Evolutionary conservation across 2,797 vertebrate genomes (phyloP), one percentile per base, ranked within the genome.

Genomic region (Enteromius thamalakanensis): DNA sequence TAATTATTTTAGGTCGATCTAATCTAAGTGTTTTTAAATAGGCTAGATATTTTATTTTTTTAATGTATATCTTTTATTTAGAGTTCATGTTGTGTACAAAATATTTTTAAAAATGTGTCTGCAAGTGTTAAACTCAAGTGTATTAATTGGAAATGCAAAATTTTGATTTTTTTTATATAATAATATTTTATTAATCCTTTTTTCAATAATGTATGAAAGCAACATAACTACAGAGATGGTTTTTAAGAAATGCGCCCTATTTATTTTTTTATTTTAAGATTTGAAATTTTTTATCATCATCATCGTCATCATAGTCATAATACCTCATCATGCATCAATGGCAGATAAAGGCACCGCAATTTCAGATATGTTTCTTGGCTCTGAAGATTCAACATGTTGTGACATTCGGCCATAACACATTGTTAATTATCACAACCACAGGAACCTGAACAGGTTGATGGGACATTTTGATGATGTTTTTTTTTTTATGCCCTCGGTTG

Each of bases 361-460:
- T 86, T 82, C 6, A 42, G 4, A 17, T 7, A 58, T 10, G 40
- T 79, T 65, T 71, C 82, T 83, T 80, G 76, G 72, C 82, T 81
- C 29, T 67, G 70, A 85, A 82, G 68, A 69, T 76, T 65, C 34
- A 82, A 86, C 86, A 72, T 29, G 64, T 83, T 78, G 70, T 82
- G 84, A 84, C 84, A 87, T 87, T 86, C 68, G 3, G 37, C 58
- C 34, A 23, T 78, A 74, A 80, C 47, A 75, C 79, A 1, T 10
- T 37, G 68, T 84, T 88, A 86, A 88, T 87, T 85, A 86, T 80
- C 49, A 14, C 62, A 80, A 86, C 86, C 67, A 84, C 80, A 84
- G 82, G 37, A 89, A 83, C 77, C 55, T 69, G 45, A 86, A 81
- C 72, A 81, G 84, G 82, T 80, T 87, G 80, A 87, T 85, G 77